Percentiles rank a stretch among this genome's conserved stretches.
Evolutionary conservation across 2,797 vertebrate species (phyloP).

Genomic region (Gadopsis bispinosus): DNA sequence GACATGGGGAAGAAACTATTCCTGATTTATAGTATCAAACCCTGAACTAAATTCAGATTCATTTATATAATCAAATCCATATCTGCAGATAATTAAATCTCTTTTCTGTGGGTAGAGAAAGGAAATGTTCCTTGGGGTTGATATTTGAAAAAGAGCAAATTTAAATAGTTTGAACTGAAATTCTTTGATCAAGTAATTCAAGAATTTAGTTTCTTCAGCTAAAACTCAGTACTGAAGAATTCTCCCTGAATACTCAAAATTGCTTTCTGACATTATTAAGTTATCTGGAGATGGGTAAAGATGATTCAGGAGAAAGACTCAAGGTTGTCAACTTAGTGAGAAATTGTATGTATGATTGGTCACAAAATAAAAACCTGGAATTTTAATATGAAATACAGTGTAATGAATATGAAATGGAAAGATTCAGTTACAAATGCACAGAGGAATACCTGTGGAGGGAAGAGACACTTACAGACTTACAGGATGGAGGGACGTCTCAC

Average conservation of each 20-base stretch:
- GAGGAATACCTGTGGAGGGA: background rate
- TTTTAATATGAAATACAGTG: background rate
- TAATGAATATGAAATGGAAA: background rate
- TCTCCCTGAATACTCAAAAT: background rate
- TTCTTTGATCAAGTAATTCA: conserved; percentile 6
- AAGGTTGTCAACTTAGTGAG: background rate
- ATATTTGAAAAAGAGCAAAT: background rate
- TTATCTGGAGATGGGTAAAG: background rate
- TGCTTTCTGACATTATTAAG: conserved; percentile 21
- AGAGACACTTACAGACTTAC: background rate
- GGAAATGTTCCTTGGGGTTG: background rate
- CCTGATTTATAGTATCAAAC: background rate
- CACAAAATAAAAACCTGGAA: background rate
- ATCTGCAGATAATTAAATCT: conserved; percentile 21
- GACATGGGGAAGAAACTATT: background rate
- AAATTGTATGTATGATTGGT: background rate
- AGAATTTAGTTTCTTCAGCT: conserved; percentile 7
- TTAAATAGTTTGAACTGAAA: conserved; percentile 7
- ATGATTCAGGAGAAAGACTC: background rate
- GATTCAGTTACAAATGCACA: background rate
- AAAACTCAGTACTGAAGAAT: background rate
- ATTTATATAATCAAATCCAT: conserved; percentile 20
- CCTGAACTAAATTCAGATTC: conserved; percentile 11
- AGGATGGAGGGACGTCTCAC: conserved; percentile 72
- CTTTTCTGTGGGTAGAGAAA: background rate